Evolutionary conservation across 2,888 invertebrate species (phyloP).

Genomic region (Perithous albicinctus): DNA sequence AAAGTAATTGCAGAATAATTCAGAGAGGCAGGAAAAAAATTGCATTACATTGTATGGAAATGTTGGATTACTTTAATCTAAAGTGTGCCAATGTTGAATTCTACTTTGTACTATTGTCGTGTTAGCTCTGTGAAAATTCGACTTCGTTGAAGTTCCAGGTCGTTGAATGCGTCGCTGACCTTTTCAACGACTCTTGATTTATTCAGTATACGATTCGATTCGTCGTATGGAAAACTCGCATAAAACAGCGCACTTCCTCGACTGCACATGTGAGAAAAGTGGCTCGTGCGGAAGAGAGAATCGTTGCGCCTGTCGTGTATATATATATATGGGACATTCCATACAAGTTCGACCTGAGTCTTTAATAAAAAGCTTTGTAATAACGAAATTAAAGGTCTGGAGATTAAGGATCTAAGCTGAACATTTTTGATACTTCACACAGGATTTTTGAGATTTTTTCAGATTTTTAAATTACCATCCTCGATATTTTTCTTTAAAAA

Average conservation of each 20-base stretch:
- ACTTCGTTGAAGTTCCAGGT: background rate
- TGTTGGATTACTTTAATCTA: background rate
- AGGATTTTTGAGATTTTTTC: too few species aligned
- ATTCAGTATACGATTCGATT: slow-evolving; percentile 10
- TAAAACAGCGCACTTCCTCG: slow-evolving; percentile 7
- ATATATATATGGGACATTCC: too few species aligned
- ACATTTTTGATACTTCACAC: too few species aligned
- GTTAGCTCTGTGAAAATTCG: background rate
- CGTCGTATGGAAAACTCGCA: background rate
- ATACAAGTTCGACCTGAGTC: too few species aligned
- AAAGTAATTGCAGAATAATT: background rate
- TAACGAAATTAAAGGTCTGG: too few species aligned
- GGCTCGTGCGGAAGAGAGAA: background rate
- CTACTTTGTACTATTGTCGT: background rate
- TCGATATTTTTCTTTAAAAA: too few species aligned
- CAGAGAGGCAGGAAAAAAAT: background rate
- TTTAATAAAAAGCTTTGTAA: too few species aligned
- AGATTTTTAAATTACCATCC: too few species aligned
- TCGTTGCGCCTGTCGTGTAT: background rate
- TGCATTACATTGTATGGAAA: background rate
- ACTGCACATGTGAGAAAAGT: background rate
- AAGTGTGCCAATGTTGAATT: background rate
- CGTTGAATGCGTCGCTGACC: background rate
- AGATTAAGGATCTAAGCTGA: too few species aligned
- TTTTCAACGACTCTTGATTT: slow-evolving; percentile 1